phyloP scores from a whole-genome alignment of 1,140 invertebrate species.

The Cheumatopsyche charites region DNA sequence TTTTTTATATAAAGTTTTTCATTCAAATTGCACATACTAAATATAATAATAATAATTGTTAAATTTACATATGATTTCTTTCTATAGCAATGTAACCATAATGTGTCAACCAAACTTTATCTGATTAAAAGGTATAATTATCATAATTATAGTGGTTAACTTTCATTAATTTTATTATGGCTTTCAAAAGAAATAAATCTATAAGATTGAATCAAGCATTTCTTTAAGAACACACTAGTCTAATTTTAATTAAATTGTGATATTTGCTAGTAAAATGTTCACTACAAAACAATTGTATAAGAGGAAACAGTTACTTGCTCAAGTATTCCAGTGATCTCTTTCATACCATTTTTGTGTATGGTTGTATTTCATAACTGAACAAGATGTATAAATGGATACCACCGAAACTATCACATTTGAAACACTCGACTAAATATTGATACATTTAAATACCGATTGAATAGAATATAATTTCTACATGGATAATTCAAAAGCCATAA shows the following conservation, averaged over 20 bases:
- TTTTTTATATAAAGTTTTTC: constrained; percentile 37
- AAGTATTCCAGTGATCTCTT: neutral
- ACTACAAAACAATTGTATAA: constrained; percentile 4
- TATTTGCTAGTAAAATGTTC: neutral
- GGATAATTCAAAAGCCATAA: constrained; percentile 25
- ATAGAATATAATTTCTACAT: constrained; percentile 17
- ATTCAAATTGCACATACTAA: constrained; percentile 47
- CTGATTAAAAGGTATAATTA: constrained; percentile 6
- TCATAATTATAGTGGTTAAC: too few species aligned
- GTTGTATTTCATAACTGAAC: too few species aligned
- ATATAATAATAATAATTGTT: constrained; percentile 24
- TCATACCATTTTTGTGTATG: neutral
- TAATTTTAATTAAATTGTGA: constrained; percentile 27
- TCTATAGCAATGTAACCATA: neutral
- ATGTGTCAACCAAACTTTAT: constrained; percentile 1
- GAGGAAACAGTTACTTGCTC: constrained; percentile 3
- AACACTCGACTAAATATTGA: neutral
- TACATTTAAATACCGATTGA: constrained; percentile 12
- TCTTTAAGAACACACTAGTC: constrained; percentile 6
- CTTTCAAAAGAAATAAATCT: constrained; percentile 16
- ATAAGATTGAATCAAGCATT: neutral
- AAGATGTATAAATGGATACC: too few species aligned
- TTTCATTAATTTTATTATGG: constrained; percentile 1
- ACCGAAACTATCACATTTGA: neutral
- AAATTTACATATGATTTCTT: constrained; percentile 18